Conservation (phyloP, 2,113 vertebrate genomes). For the Xerus inauris region DNA sequence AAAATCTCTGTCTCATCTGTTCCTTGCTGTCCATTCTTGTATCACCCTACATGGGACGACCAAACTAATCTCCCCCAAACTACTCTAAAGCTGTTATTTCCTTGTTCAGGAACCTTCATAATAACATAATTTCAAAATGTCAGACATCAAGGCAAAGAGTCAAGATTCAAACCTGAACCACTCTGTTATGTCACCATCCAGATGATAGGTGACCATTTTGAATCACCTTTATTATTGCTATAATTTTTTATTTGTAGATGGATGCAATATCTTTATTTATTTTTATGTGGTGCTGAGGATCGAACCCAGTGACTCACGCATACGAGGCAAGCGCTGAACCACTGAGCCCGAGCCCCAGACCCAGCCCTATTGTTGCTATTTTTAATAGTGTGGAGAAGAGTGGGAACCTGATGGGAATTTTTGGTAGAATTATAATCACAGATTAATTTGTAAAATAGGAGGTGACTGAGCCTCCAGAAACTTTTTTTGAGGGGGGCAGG, state of each 20-base stretch:
- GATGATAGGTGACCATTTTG: background rate
- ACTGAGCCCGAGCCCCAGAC: no score
- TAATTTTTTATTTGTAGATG: no score
- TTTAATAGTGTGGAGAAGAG: background rate
- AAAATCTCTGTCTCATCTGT: background rate
- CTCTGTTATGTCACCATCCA: background rate
- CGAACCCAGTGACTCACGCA: no score
- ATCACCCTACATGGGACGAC: background rate
- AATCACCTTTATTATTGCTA: background rate
- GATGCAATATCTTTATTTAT: no score
- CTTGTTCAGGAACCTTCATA: constrained; percentile 23
- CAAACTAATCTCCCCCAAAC: background rate
- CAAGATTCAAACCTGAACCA: background rate
- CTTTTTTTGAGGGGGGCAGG: background rate
- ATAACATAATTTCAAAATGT: background rate
- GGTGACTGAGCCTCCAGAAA: background rate
- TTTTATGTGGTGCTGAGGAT: no score
- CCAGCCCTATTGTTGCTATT: background rate
- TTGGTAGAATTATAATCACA: background rate
- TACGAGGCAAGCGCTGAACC: no score
- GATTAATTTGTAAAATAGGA: background rate
- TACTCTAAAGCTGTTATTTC: background rate
- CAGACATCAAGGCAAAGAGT: background rate
- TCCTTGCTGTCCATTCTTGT: background rate
- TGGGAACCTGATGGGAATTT: background rate